Conservation (phyloP, 2,113 vertebrate genomes). For the Ammodytes dubius region DNA sequence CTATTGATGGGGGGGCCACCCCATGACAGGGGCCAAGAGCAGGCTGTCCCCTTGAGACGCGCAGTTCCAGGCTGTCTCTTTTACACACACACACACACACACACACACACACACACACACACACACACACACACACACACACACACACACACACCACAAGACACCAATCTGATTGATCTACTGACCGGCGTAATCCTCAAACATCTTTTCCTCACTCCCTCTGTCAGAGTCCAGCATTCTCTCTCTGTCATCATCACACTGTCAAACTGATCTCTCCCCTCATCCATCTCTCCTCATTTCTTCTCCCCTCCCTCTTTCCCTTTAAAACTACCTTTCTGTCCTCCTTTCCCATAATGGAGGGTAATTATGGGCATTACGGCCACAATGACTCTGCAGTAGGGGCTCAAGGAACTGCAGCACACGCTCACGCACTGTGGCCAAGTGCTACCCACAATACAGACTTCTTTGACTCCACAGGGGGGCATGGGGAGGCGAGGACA, state of each 20-base stretch:
- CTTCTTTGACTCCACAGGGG: slow-evolving; percentile 62
- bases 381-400: slow-evolving; percentile 61
- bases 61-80: slow-evolving; percentile 14
- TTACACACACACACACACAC: not conserved
- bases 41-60: slow-evolving; percentile 52
- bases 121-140: not conserved
- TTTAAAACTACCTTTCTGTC: slow-evolving; percentile 25
- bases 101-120: slow-evolving; percentile 12
- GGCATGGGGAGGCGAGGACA: slow-evolving; percentile 21
- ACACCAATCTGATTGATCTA: slow-evolving; percentile 17
- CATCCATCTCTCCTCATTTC: slow-evolving; percentile 33
- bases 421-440: slow-evolving; percentile 51
- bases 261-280: slow-evolving; percentile 1
- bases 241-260: slow-evolving; percentile 22
- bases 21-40: slow-evolving; percentile 29
- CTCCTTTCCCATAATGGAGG: slow-evolving; percentile 53
- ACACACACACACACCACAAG: not conserved
- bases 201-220: slow-evolving; percentile 12
- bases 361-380: slow-evolving; percentile 70
- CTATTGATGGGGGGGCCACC: slow-evolving; percentile 50
- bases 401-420: slow-evolving; percentile 63
- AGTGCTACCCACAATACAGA: slow-evolving; percentile 62
- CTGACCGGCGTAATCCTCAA: slow-evolving; percentile 26
- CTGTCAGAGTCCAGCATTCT: slow-evolving; percentile 18
- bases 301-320: not conserved